Evolutionary conservation across 1,140 invertebrate genomes (phyloP), one percentile per base, ranked within the genome.

Genomic region (Drosophila sulfurigaster): DNA sequence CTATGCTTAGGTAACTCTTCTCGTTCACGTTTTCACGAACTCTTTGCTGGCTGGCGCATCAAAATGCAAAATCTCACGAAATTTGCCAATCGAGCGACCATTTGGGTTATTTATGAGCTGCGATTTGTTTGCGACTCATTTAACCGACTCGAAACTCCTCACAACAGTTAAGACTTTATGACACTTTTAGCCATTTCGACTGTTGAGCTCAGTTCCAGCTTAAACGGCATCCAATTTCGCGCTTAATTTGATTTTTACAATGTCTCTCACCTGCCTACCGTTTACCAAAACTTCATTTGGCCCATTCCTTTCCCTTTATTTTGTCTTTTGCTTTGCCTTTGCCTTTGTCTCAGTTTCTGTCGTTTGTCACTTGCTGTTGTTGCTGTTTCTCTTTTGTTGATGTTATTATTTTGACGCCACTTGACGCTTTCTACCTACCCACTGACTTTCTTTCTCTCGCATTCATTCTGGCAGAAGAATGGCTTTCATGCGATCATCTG

Each of bases 61-160:
- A 83, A 88, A 83, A 86, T 80, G 73, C 77, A 88, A 86, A 88
- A 87, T 87, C 83, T 87, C 83, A 87, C 83, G 83, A 88, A 87
- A 83, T 87, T 87, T 81, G 74, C 83, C 83, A 87, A 83, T 88
- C 83, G 70, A 83, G 64, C 70, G 85, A 86, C 63, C 77, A 87
- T 87, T 87, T 78, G 80, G 83, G 80, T 87, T 87, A 87, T 87
- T 87, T 87, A 87, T 87, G 83, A 76, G 56, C 57, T 80, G 77
- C 82, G 83, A 88, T 88, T 88, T 88, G 83, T 80, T 87, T 80
- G 69, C 80, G 56, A 80, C 83, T 88, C 70, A 83, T 78, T 87
- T 88, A 75, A 60, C 69, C 65, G 75, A 58, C 64, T 64, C 11
- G 48, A 63, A 38, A 68, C 65, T 65, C 48, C 69, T 71, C 28